A percentile compares a stretch with the other conserved stretches of the same genome.
Conservation (phyloP, 2,797 vertebrate species). For the Schizopygopsis pylzovi region DNA sequence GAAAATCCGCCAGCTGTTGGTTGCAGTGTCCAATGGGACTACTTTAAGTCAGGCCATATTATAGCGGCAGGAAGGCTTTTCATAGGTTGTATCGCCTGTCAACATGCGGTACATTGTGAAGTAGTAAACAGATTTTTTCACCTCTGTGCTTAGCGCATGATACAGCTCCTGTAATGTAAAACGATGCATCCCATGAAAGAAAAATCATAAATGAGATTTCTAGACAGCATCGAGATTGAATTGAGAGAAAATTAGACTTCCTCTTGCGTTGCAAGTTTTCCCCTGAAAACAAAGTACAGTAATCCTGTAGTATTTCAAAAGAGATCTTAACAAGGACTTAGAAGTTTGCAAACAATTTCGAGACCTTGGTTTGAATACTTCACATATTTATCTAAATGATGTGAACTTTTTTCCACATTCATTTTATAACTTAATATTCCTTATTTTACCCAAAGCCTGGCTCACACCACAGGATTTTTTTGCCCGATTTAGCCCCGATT, state of each 20-base stretch:
- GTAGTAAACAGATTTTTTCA: background rate
- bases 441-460: no score
- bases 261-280: background rate
- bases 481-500: no score
- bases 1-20: constrained; percentile 30
- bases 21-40: constrained; percentile 53
- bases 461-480: no score
- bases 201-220: constrained; percentile 1
- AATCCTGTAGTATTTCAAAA: constrained; percentile 4
- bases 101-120: background rate
- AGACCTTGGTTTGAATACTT: background rate
- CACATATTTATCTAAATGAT: background rate
- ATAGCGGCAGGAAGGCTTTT: constrained; percentile 47
- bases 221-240: constrained; percentile 9
- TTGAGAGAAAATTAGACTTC: background rate
- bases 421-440: background rate
- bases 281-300: background rate
- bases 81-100: constrained; percentile 50
- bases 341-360: background rate
- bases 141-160: background rate
- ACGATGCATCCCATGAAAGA: background rate
- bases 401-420: background rate
- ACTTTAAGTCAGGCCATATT: constrained; percentile 60
- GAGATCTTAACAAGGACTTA: background rate
- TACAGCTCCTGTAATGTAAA: background rate